These are phyloP conservation scores for Idaea dimidiata DNA, from an alignment of 2,888 invertebrate species.

Conservation along the genomic window DNA sequence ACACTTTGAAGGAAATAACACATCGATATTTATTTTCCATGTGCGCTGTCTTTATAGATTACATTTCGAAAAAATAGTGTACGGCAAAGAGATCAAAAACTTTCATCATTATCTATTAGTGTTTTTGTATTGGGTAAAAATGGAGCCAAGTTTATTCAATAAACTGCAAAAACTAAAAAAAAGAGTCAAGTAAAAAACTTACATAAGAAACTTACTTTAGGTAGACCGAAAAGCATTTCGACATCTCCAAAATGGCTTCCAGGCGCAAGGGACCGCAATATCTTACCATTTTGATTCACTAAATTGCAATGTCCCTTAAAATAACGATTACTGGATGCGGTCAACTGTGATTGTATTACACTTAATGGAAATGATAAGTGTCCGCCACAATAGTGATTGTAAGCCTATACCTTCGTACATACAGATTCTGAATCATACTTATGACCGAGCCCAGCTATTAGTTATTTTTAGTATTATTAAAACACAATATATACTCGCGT, in stretches of 20 bases:
- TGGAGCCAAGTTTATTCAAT: neutral
- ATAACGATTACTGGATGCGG: constrained; percentile 1
- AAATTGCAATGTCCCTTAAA: constrained; percentile 68
- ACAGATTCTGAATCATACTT: neutral
- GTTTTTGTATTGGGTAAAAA: no score
- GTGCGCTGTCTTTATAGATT: neutral
- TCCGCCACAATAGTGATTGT: neutral
- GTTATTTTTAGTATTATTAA: no score
- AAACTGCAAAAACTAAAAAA: neutral
- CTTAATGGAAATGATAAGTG: neutral
- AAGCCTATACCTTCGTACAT: neutral
- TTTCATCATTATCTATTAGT: no score
- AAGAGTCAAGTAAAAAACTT: neutral
- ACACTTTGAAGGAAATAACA: no score
- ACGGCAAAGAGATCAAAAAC: no score
- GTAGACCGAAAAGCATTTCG: constrained; percentile 74
- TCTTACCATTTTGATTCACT: constrained; percentile 51
- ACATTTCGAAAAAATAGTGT: no score
- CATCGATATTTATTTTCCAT: no score
- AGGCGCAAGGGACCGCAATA: constrained; percentile 52
- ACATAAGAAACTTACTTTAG: constrained; percentile 51
- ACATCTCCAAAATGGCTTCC: constrained; percentile 64
- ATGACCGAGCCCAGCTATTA: no score
- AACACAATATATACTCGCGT: no score
- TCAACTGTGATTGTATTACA: constrained; percentile 4